These are phyloP conservation scores for Clupea harengus DNA, from an alignment of 2,113 vertebrate species.

Conservation along the genomic window DNA sequence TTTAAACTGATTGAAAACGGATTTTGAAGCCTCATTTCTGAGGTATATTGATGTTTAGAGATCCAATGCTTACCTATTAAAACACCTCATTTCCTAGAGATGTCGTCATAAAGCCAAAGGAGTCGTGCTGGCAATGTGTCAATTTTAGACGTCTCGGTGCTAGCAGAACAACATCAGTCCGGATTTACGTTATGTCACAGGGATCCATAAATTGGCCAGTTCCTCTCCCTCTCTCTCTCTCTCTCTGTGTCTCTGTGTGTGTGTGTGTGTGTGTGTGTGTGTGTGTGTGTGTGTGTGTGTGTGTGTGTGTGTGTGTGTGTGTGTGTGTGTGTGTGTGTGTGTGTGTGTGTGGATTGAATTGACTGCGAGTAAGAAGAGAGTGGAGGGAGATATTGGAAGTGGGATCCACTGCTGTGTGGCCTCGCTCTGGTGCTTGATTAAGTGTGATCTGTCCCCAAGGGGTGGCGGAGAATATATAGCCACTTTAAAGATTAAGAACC, in stretches of 20 bases:
- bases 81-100: not conserved
- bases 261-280: conserved; percentile 19
- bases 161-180: not conserved
- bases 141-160: not conserved
- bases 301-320: conserved; percentile 44
- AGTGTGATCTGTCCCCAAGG: not conserved
- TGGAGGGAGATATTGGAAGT: not conserved
- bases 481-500: not conserved
- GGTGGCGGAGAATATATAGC: not conserved
- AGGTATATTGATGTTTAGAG: not conserved
- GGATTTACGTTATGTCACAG: not conserved
- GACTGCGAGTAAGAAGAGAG: not conserved
- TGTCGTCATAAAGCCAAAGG: not conserved
- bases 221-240: not conserved
- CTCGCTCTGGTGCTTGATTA: conserved; percentile 5
- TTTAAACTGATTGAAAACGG: not conserved
- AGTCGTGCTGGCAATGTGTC: not conserved
- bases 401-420: not conserved
- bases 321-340: not conserved
- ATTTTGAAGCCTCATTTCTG: not conserved
- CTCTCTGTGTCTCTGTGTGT: not conserved
- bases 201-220: not conserved
- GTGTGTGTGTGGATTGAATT: conserved; percentile 13
- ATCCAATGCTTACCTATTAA: not conserved
- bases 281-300: conserved; percentile 52